Evolutionary conservation across 2,888 invertebrate species (phyloP), one percentile per base, ranked within the genome.

Genomic region (Drosophila pseudotakahashii): DNA sequence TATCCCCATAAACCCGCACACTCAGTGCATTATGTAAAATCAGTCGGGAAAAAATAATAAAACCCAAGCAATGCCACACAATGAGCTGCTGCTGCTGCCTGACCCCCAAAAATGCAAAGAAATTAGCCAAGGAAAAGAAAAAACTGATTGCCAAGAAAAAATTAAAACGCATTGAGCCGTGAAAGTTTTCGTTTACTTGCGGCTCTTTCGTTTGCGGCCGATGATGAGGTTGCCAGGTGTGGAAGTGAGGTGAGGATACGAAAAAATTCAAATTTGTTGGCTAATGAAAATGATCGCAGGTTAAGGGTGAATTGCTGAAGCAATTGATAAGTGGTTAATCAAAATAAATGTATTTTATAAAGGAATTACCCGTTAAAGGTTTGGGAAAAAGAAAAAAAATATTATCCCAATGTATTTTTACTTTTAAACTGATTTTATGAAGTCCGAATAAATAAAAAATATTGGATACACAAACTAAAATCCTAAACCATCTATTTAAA

Each of bases 181-280:
- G 69, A 88, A 88, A 86, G 76, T 77, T 89, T 74, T 80, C 89
- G 84, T 86, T 91, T 91, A 86, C 77, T 80, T 74, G 89, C 73
- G 84, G 84, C 80, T 54, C 74, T 82, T 76, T 68, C 88, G 75
- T 76, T 85, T 88, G 79, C 74, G 87, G 47, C 19, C 26, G 26
- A 26, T 23, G 63, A 77, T 61, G 59, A 47, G 63, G 39, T 64
- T n/a, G 51, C 51, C 63, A 64, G 67, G 63, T 67, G 67, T 44
- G 66, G 42, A 26, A 30, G 32, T 16, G 32, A 23, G 62, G 66
- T 48, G 66, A 23, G 39, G 30, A 11, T 13, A 44, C 3, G n/a
- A 11, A 48, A 39, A 50, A n/a, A 64, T 50, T 41, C 36, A 32
- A 64, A 66, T 42, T 4, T 4, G 26, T 7, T 4, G 16, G 26